Base-by-base conservation (phyloP, 2,113 vertebrate species). In the Thymallus thymallus region DNA sequence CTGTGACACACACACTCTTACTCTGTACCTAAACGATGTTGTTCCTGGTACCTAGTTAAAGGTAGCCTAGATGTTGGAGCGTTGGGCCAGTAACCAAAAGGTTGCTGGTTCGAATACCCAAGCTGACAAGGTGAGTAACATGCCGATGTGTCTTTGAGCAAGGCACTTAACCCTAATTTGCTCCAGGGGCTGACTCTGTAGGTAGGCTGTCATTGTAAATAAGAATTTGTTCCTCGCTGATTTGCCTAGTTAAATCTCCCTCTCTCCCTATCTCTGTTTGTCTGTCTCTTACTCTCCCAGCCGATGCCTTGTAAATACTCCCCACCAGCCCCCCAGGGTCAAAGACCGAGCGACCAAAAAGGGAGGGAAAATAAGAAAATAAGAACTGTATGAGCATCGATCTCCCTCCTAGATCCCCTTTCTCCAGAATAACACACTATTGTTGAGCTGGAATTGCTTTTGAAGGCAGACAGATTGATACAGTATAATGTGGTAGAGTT, bases 381-480 rank as follows among this genome's bases (percentile, higher is more conserved):
- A 74, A 82, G 76, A 88, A 88, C 88, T 86, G 76, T 86, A 88
- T 87, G 81, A 87, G 82, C 83, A 91, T 90, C 77, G 86, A 91
- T 91, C 72, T 85, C 67, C 72, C 84, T 87, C 82, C 56, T 76
- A 81, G 89, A 85, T 86, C 88, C 77, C 26, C 7, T 83, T 55
- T 78, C 87, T 82, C 80, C 79, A 82, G 87, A 88, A 91, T 89
- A 86, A 89, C 80, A 68, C 32, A 45, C 77, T 88, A 91, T 85
- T 84, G 88, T 90, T 86, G 87, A 85, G 78, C 77, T 91, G 84
- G 84, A 88, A 91, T 92, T 90, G 84, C 89, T 88, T 91, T 88
- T 90, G 89, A 89, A 91, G 88, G 83, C 82, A 90, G 86, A 88
- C 87, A 87, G 89, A 90, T 91, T 91, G 88, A 89, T 41, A 41